Evolutionary conservation across 53 echinoderm and acorn worm genomes (phyloP), one percentile per base, ranked within the genome.

Genomic region (Crossaster papposus): DNA sequence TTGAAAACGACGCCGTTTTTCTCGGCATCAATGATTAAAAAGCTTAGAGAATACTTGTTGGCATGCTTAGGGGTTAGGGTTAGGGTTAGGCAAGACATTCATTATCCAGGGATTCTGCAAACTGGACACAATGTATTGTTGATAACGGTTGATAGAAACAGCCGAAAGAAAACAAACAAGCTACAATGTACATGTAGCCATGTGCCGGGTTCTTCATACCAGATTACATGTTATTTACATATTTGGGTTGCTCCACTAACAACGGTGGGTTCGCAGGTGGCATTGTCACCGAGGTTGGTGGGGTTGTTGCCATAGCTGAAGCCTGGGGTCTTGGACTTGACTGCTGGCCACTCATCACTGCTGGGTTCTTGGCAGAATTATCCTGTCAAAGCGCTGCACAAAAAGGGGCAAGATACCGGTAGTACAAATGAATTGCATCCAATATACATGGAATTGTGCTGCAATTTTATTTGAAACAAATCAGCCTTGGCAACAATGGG

Each of bases 181-280:
- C n/a, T n/a, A n/a, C n/a, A n/a, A n/a, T n/a, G n/a, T n/a, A n/a
- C n/a, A n/a, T n/a, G n/a, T n/a, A n/a, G n/a, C n/a, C n/a, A n/a
- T n/a, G n/a, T n/a, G n/a, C n/a, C n/a, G n/a, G n/a, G n/a, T n/a
- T 11, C 51, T 54, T 30, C 79, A 51, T n/a, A 24, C n/a, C 12
- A 65, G 28, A 70, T 65, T 58, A 29, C 55, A 54, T 0, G 20
- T 23, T 23, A 76, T 26, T 87, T 87, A 87, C 87, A 77, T 76
- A n/a, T 87, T 87, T 87, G 35, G 76, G 36, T 58, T 87, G 87
- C 36, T 87, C 87, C 76, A 87, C 87, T 75, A 87, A 36, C 62
- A 87, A 23, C 26, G 87, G 87, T 34, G 87, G 87, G 58, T 87
- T 87, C 14, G 87, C 62, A 26, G 87, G 87, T 8, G 87, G 63